Conservation (phyloP, 2,888 invertebrate species). For the Macaria notata region DNA sequence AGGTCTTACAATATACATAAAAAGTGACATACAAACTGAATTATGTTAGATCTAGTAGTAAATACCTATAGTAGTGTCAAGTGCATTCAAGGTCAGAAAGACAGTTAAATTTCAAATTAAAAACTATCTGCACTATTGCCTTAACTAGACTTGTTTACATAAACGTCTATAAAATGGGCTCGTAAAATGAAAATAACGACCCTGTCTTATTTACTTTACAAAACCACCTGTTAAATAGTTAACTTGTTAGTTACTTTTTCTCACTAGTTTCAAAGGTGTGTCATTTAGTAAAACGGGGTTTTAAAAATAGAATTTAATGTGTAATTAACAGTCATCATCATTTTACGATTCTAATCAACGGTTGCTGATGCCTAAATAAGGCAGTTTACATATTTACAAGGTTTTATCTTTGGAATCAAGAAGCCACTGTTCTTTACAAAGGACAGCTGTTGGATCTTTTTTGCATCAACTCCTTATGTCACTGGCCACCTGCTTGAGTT, state of each 20-base stretch:
- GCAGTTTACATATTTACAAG: conserved; percentile 11
- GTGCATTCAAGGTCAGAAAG: too few relatives aligned
- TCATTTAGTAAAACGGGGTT: background rate
- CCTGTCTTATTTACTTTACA: background rate
- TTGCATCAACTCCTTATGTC: conserved; percentile 5
- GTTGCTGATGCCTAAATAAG: conserved; percentile 21
- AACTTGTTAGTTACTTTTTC: background rate
- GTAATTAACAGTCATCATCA: background rate
- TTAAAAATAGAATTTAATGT: conserved; percentile 4
- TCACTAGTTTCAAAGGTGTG: conserved; percentile 1
- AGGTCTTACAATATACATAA: too few relatives aligned
- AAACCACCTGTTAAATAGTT: background rate
- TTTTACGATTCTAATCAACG: conserved; percentile 12
- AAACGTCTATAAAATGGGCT: too few relatives aligned
- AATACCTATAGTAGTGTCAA: too few relatives aligned
- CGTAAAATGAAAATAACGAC: too few relatives aligned
- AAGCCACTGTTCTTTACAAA: conserved; percentile 11
- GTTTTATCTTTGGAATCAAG: conserved; percentile 13
- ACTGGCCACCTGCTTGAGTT: conserved; percentile 20
- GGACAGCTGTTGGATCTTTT: conserved; percentile 15
- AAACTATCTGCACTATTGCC: too few relatives aligned
- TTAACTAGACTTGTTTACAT: too few relatives aligned
- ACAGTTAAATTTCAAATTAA: too few relatives aligned
- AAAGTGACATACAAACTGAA: too few relatives aligned
- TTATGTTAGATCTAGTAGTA: too few relatives aligned